phyloP scores from a whole-genome alignment of 2,113 vertebrate species.

The Eclectus roratus region DNA sequence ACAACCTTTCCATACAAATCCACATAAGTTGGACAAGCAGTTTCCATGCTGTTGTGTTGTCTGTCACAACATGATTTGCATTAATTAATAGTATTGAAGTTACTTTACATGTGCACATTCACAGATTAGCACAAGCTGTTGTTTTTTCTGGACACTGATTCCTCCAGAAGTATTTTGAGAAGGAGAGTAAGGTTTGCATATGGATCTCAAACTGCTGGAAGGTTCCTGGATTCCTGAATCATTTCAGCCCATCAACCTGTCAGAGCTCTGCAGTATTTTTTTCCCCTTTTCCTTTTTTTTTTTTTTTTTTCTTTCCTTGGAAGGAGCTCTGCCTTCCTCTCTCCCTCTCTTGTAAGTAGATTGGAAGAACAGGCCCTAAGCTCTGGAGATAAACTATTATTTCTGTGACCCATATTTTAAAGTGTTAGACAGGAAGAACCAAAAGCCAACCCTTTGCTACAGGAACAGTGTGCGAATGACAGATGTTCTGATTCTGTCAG shows the following conservation, averaged over 20 bases:
- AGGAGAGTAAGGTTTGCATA: background rate
- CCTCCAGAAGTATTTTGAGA: background rate
- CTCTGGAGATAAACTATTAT: background rate
- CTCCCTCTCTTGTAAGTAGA: background rate
- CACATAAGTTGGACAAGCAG: background rate
- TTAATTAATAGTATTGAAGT: conserved; percentile 1
- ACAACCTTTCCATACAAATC: background rate
- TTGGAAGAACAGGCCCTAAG: conserved; percentile 1
- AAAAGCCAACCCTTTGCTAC: background rate
- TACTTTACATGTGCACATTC: background rate
- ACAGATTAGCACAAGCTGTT: background rate
- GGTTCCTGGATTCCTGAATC: background rate
- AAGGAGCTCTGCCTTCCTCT: background rate
- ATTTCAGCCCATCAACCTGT: background rate
- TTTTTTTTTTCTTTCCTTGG: background rate
- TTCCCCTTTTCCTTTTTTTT: background rate
- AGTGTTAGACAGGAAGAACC: background rate
- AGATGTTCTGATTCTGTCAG: background rate
- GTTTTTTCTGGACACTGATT: background rate
- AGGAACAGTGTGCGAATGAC: background rate
- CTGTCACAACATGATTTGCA: conserved; percentile 38
- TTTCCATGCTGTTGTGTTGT: conserved; percentile 22
- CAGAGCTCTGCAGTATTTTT: background rate
- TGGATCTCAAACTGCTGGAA: background rate
- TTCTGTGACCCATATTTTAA: background rate